Evolutionary conservation across 2,888 invertebrate species (phyloP).

Genomic region (Tyria jacobaeae): DNA sequence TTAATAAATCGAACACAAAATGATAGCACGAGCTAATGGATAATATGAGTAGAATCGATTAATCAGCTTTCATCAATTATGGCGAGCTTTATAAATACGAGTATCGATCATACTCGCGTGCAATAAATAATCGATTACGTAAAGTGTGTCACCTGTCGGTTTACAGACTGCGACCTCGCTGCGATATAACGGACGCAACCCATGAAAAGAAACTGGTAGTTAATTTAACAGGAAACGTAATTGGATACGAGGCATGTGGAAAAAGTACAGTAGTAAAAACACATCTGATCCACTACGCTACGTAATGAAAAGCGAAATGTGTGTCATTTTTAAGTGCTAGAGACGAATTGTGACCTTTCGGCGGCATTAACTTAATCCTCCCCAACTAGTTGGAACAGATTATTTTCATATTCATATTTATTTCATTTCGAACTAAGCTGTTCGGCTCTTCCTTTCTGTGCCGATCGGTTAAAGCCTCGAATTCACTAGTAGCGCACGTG

Average conservation of each 20-base stretch:
- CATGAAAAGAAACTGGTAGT: slow-evolving; percentile 49
- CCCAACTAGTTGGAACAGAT: neutral
- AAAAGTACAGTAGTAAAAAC: slow-evolving; percentile 37
- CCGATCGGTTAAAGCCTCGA: no score
- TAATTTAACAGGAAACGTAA: slow-evolving; percentile 54
- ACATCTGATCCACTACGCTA: slow-evolving; percentile 32
- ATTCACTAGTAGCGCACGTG: no score
- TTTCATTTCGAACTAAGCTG: no score
- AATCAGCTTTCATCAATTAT: slow-evolving; percentile 46
- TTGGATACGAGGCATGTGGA: slow-evolving; percentile 40
- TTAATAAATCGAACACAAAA: slow-evolving; percentile 29
- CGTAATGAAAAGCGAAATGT: slow-evolving; percentile 28
- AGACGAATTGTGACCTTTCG: neutral
- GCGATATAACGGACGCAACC: slow-evolving; percentile 51
- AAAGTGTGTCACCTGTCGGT: slow-evolving; percentile 63
- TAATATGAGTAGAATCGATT: slow-evolving; percentile 38
- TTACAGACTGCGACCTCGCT: slow-evolving; percentile 41
- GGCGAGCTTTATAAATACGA: slow-evolving; percentile 37
- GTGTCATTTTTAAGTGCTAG: slow-evolving; percentile 8
- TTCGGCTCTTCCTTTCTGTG: no score
- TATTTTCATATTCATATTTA: no score
- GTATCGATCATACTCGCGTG: slow-evolving; percentile 48
- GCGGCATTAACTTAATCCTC: neutral
- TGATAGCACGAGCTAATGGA: slow-evolving; percentile 37
- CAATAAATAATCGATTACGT: slow-evolving; percentile 58